Base-by-base conservation (phyloP, 2,797 vertebrate species). In the Taeniopygia guttata region DNA sequence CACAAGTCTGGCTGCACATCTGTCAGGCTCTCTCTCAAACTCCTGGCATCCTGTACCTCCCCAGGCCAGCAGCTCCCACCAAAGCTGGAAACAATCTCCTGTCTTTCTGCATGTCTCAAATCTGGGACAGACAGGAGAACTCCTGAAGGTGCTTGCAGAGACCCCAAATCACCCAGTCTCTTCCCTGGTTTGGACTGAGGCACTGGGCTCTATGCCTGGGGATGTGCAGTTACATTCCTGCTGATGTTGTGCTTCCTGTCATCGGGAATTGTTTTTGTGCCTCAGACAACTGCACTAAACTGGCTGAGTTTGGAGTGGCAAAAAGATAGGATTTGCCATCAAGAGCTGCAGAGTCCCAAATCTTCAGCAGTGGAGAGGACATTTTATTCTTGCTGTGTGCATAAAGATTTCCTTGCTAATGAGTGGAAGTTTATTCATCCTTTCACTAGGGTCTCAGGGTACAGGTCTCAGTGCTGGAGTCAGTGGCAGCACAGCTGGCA, bases 191-290 rank as follows among this genome's bases (percentile, higher is more conserved):
- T 84, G 54, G 73, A 27, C 56, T 43, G 86, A 67, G 73, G 62
- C 54, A 36, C 36, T 16, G 45, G 46, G 60, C 22, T 76, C 17
- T 29, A 13, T 48, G 20, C 42, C 5, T 12, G 4, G 5, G 23
- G 13, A 55, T 10, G 13, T 11, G 43, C 19, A 21, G 36, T 25
- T 46, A 10, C 27, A 25, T 11, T 62, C 34, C 46, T 43, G 56
- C 27, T 42, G 32, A 23, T 38, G 46, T 1, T n/a, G 48, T 26
- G 58, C 51, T 19, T 12, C 7, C 56, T 26, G n/a, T 11, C 29
- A 7, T 0, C 45, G 29, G 45, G 32, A 59, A n/a, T 8, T 32
- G 30, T 7, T 22, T 18, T 76, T 0, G 0, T 14, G 49, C 25
- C 42, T 54, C n/a, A 51, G 67, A n/a, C 21, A 62, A 7, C 20